Evolutionary conservation across 2,797 vertebrate species (phyloP), one percentile per base, ranked within the genome.

Genomic region (Steatocranus sp.): DNA sequence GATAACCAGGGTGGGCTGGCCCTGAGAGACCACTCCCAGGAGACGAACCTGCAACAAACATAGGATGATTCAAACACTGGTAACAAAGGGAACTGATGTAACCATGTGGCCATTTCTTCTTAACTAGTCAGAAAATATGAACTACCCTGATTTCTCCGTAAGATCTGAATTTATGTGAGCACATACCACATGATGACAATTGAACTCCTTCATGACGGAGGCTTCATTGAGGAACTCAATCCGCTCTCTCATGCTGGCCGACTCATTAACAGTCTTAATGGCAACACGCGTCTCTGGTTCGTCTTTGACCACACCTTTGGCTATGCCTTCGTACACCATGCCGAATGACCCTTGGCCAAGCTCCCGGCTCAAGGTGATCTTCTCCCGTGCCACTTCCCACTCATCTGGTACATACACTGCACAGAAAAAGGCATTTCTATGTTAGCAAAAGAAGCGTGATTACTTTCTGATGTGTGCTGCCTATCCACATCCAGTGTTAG

Each of bases 191-290:
- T 99, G 99, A 94, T 99, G 99, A 91, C 99, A 99, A 90, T 99
- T 99, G 93, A 99, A 99, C 94, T 99, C 98, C 95, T 99, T 99
- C 99, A 99, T 99, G 92, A 99, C 99, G 0, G 99, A 99, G 2
- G 99, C 98, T 91, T 99, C 99, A 0, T 99, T 99, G 80, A 99
- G 96, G 87, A 99, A 99, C 93, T 99, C 98, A 0, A 99, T 99
- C 80, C 98, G 96, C 89, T 99, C 99, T 1, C 98, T 97, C 97
- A 99, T 98, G 95, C 97, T 99, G 7, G 99, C 98, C 0, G 98
- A 97, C 94, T 99, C 98, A 1, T 99, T 99, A 56, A 99, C 99
- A 0, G 99, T 99, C 94, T 99, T 99, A 79, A 99, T 97, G 91
- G 99, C 99, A 76, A 99, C 98, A 1, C 96, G 92, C 2, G 98